Percentiles rank a stretch among this genome's conserved stretches.
Evolutionary conservation across 2,888 invertebrate species (phyloP).

Genomic region (Dasypogon diadema): DNA sequence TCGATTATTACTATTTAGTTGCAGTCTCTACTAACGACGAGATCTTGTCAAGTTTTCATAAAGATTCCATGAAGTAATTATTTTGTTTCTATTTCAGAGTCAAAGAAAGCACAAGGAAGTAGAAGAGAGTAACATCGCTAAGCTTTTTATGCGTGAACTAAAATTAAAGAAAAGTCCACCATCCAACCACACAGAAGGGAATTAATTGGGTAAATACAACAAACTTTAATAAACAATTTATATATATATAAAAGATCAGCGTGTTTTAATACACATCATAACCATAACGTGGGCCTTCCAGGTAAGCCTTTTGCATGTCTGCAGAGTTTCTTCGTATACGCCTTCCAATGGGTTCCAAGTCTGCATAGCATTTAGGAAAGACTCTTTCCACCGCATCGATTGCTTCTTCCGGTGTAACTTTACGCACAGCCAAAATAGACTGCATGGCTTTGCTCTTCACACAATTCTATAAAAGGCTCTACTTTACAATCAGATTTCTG

Average conservation of each 20-base stretch:
- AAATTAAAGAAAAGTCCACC: not conserved
- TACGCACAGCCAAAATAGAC: constrained; percentile 85
- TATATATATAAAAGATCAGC: constrained; percentile 23
- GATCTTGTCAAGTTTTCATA: no score
- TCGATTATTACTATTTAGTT: no score
- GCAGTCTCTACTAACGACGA: no score
- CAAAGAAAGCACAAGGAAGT: not conserved
- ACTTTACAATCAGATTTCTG: no score
- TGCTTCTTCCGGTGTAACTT: constrained; percentile 79
- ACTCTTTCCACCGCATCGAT: constrained; percentile 84
- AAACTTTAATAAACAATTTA: constrained; percentile 5
- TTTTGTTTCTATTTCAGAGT: not conserved
- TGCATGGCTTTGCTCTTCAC: constrained; percentile 89
- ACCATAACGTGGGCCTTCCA: constrained; percentile 83
- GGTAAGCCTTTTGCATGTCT: constrained; percentile 81
- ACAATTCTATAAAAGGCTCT: constrained; percentile 80
- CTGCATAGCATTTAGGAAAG: constrained; percentile 90
- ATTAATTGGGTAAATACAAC: not conserved
- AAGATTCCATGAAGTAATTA: no score
- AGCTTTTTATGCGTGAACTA: not conserved
- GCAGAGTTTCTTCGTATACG: constrained; percentile 79
- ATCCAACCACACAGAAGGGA: not conserved
- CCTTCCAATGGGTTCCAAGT: constrained; percentile 91
- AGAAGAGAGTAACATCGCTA: not conserved
- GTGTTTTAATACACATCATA: constrained; percentile 71